phyloP scores from a whole-genome alignment of 2,888 invertebrate genomes.

The Gymnocheta viridis region DNA sequence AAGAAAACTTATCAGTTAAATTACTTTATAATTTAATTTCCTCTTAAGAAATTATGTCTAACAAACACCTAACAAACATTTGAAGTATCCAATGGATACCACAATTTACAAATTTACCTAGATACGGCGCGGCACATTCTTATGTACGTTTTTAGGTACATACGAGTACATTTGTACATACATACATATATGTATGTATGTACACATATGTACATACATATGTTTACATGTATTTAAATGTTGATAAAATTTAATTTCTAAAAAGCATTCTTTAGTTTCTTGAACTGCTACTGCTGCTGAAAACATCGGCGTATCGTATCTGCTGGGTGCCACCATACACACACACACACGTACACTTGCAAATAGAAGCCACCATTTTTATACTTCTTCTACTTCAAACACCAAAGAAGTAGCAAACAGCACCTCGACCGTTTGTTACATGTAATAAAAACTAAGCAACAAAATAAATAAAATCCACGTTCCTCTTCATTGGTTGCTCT shows the following conservation, averaged over 20 bases:
- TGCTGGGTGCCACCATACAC: conserved; percentile 33
- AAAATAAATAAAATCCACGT: conserved; percentile 50
- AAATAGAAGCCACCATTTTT: conserved; percentile 58
- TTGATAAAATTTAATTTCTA: conserved; percentile 35
- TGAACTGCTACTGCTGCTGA: conserved; percentile 51
- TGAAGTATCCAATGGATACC: conserved; percentile 67
- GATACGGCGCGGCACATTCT: conserved; percentile 1
- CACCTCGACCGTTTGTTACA: conserved; percentile 48
- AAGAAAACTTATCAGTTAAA: conserved; percentile 17
- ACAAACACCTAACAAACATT: conserved; percentile 54
- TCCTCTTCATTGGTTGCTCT: conserved; percentile 69
- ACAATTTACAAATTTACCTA: conserved; percentile 20
- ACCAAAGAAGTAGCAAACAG: conserved; percentile 42
- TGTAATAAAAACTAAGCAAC: conserved; percentile 39
- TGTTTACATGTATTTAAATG: not conserved
- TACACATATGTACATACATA: not conserved
- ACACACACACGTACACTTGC: conserved; percentile 12
- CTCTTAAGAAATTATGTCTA: conserved; percentile 38
- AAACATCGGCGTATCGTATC: conserved; percentile 26
- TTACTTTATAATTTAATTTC: conserved; percentile 46
- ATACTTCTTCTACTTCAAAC: conserved; percentile 13
- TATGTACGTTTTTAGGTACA: conserved; percentile 30
- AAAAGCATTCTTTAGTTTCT: conserved; percentile 54
- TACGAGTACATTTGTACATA: conserved; percentile 5
- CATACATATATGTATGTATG: not conserved